phyloP scores from a whole-genome alignment of 2,888 invertebrate genomes.

The Lordiphosa andalusiaca region DNA sequence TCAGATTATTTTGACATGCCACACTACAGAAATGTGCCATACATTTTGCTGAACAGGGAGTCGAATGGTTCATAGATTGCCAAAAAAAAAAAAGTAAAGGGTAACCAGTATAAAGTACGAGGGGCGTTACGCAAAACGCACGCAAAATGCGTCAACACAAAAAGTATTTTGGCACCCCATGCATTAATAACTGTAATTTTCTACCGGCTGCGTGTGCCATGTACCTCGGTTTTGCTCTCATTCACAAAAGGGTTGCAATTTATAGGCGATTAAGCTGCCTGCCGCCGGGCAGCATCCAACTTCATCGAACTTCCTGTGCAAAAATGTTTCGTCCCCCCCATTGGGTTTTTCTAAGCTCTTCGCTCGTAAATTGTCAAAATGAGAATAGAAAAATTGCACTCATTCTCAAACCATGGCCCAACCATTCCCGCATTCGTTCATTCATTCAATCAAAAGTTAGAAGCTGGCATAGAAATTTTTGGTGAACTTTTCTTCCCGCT shows the following conservation, averaged over 20 bases:
- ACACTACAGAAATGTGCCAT: conserved; percentile 36
- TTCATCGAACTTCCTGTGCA: conserved; percentile 27
- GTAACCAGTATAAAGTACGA: conserved; percentile 25
- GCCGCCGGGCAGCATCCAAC: conserved; percentile 37
- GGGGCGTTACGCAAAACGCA: conserved; percentile 36
- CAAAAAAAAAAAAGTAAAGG: conserved; percentile 28
- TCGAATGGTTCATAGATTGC: conserved; percentile 54
- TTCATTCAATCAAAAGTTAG: conserved; percentile 48
- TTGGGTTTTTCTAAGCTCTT: conserved; percentile 33
- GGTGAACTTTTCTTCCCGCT: conserved; percentile 29
- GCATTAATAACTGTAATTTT: conserved; percentile 72
- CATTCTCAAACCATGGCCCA: conserved; percentile 5
- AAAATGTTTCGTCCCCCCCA: conserved; percentile 51
- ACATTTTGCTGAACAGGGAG: conserved; percentile 48
- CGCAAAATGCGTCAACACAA: conserved; percentile 13
- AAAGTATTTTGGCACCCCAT: conserved; percentile 59
- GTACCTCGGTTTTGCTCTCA: background rate
- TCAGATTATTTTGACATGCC: conserved; percentile 79
- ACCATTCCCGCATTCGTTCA: conserved; percentile 23
- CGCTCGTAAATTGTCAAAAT: conserved; percentile 52
- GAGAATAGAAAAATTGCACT: conserved; percentile 48
- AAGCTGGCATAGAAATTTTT: conserved; percentile 41
- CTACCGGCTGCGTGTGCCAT: conserved; percentile 37
- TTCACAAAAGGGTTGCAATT: conserved; percentile 68
- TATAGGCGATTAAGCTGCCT: conserved; percentile 65